Evolutionary conservation across 1,140 invertebrate species (phyloP).

Genomic region (Andrena cerasifolii): DNA sequence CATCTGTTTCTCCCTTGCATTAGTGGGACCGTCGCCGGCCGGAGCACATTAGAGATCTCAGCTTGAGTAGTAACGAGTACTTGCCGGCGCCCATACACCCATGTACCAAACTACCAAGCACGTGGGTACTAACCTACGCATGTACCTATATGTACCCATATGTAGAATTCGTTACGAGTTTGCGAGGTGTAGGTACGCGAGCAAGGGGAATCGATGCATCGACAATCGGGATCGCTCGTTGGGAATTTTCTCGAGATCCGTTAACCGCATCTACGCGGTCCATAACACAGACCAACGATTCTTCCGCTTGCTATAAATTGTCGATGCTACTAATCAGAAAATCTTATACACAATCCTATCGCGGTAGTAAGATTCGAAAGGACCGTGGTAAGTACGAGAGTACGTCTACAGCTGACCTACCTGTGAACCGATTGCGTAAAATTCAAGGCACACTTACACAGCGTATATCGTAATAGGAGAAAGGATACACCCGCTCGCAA

Average conservation of each 20-base stretch:
- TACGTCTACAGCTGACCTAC: slow-evolving; percentile 25
- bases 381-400: slow-evolving; percentile 18
- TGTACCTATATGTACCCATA: background rate
- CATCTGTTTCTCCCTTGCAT: too few relatives aligned
- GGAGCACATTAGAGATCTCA: too few relatives aligned
- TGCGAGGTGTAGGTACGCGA: too few relatives aligned
- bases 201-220: too few relatives aligned
- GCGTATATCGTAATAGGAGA: slow-evolving; percentile 29
- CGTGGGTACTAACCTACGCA: too few relatives aligned
- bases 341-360: background rate
- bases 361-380: slow-evolving; percentile 32
- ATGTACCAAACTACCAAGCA: too few relatives aligned
- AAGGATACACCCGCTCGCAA: slow-evolving; percentile 33
- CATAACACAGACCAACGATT: too few relatives aligned
- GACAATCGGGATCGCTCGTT: background rate
- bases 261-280: background rate
- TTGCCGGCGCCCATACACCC: too few relatives aligned
- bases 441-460: slow-evolving; percentile 40
- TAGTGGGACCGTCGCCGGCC: too few relatives aligned
- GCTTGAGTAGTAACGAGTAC: too few relatives aligned
- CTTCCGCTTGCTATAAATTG: too few relatives aligned
- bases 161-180: background rate
- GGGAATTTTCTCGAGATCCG: background rate
- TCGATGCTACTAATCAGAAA: background rate
- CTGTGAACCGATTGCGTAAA: slow-evolving; percentile 40